Evolutionary conservation across 2,888 invertebrate species (phyloP).

Genomic region (Mechanitis messenoides): DNA sequence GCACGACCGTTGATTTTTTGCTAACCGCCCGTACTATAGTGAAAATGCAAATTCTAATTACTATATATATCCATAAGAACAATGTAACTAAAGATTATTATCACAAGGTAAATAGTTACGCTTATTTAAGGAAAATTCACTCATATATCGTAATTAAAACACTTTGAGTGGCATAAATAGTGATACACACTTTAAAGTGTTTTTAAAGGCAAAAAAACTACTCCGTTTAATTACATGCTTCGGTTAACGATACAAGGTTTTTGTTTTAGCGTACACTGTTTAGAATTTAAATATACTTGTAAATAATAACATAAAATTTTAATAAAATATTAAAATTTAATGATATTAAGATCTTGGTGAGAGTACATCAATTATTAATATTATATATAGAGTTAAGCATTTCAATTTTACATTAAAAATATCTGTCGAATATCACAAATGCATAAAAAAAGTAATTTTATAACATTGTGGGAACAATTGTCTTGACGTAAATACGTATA

Average conservation of each 20-base stretch:
- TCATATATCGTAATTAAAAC: conserved; percentile 26
- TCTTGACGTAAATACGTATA: conserved; percentile 59
- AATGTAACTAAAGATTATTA: not conserved
- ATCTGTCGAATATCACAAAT: conserved; percentile 9
- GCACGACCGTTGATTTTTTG: conserved; percentile 75
- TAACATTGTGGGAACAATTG: conserved; percentile 34
- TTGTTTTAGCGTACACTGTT: conserved; percentile 42
- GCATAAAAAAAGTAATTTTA: conserved; percentile 26
- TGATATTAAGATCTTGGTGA: too few relatives aligned
- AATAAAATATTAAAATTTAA: too few relatives aligned
- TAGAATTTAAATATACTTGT: conserved; percentile 22
- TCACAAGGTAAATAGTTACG: not conserved
- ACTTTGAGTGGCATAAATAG: conserved; percentile 24
- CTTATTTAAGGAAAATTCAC: conserved; percentile 13
- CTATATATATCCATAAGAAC: conserved; percentile 13
- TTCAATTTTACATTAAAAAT: not conserved
- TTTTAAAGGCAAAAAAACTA: conserved; percentile 26
- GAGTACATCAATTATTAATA: too few relatives aligned
- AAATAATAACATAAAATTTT: conserved; percentile 5
- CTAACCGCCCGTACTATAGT: conserved; percentile 53
- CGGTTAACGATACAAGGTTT: conserved; percentile 39
- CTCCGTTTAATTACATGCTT: conserved; percentile 35
- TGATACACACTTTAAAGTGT: conserved; percentile 20
- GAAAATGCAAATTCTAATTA: conserved; percentile 52
- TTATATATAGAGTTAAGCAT: not conserved